phyloP scores from a whole-genome alignment of 92 coral and sea anemone genomes.

The Epizoanthus scotinus region DNA sequence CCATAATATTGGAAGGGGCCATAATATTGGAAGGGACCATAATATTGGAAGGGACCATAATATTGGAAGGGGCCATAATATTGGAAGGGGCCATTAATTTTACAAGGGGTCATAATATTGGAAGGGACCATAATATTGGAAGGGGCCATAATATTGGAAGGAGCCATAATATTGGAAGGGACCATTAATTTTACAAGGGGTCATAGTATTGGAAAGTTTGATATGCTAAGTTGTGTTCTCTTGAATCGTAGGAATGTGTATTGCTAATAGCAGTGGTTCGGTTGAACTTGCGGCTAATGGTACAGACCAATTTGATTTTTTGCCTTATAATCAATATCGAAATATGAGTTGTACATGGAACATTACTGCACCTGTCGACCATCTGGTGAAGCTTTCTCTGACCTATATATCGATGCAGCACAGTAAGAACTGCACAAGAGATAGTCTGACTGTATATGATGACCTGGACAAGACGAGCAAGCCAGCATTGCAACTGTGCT shows the following conservation, averaged over 20 bases:
- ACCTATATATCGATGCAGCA: not conserved
- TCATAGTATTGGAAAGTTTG: no score
- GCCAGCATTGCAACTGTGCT: not conserved
- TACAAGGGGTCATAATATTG: no score
- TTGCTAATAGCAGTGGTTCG: not conserved
- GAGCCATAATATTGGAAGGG: no score
- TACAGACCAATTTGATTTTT: not conserved
- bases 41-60: no score
- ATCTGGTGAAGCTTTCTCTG: conserved; percentile 24
- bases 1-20: no score
- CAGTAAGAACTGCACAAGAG: not conserved
- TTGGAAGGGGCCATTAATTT: no score
- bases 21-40: no score
- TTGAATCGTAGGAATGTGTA: conserved; percentile 1
- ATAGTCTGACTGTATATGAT: not conserved
- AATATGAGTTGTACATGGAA: conserved; percentile 31
- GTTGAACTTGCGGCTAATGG: conserved; percentile 22
- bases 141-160: no score
- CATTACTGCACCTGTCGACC: conserved; percentile 19
- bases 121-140: no score
- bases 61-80: no score
- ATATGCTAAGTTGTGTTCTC: no score
- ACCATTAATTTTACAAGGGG: no score
- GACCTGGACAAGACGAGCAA: not conserved
- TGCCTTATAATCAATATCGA: not conserved